Conservation (phyloP, 1,140 invertebrate species). For the Scaptomyza graminum region DNA sequence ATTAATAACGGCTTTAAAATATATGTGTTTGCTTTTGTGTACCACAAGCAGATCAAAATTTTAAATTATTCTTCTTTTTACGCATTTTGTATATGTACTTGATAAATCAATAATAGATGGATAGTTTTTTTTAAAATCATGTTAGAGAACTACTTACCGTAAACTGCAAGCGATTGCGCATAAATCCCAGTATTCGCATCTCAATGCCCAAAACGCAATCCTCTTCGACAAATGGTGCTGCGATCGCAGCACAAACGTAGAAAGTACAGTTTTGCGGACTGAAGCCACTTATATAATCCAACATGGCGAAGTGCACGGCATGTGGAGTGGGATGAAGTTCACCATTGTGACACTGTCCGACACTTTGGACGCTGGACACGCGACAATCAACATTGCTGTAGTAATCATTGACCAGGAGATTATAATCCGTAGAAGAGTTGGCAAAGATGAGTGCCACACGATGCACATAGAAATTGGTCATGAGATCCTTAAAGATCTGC, state of each 20-base stretch:
- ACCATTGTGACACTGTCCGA: slow-evolving; percentile 62
- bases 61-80: no score
- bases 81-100: no score
- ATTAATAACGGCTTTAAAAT: no score
- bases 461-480: slow-evolving; percentile 67
- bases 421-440: slow-evolving; percentile 52
- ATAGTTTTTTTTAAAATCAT: no score
- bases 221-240: slow-evolving; percentile 75
- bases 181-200: slow-evolving; percentile 68
- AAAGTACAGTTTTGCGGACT: slow-evolving; percentile 74
- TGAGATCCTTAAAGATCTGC: slow-evolving; percentile 59
- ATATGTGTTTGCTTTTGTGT: no score
- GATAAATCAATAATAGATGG: no score
- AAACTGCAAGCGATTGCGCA: slow-evolving; percentile 70
- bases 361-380: slow-evolving; percentile 53
- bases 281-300: slow-evolving; percentile 58
- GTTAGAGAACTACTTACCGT: slow-evolving; percentile 36
- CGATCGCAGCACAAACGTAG: slow-evolving; percentile 68
- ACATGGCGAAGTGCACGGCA: slow-evolving; percentile 44
- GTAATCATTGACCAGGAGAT: slow-evolving; percentile 73
- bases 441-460: slow-evolving; percentile 74
- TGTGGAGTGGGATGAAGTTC: slow-evolving; percentile 26
- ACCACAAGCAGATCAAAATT: no score
- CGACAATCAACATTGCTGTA: slow-evolving; percentile 72
- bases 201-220: slow-evolving; percentile 73